Percentiles rank a stretch among this genome's conserved stretches.
phyloP scores from a whole-genome alignment of 2,113 vertebrate genomes.

The Zosterops japonicus region DNA sequence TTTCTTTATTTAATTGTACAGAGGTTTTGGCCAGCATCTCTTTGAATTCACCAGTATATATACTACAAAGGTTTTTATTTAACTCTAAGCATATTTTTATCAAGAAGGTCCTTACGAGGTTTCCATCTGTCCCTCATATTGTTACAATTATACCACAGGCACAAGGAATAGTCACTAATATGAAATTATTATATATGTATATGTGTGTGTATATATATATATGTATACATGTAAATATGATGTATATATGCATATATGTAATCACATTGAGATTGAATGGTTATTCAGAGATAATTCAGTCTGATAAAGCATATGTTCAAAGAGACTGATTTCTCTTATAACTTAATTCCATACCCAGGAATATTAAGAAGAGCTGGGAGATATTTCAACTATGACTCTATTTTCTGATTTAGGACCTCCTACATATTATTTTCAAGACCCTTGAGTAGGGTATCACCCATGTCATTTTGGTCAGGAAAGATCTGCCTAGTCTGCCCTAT shows the following conservation, averaged over 20 bases:
- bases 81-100: background rate
- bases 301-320: background rate
- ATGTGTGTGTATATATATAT: background rate
- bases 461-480: background rate
- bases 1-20: background rate
- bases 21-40: background rate
- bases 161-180: background rate
- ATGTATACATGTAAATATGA: background rate
- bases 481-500: background rate
- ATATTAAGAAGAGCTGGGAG: background rate
- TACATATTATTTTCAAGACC: background rate
- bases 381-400: background rate
- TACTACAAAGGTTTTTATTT: background rate
- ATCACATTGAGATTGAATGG: background rate
- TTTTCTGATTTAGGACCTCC: background rate
- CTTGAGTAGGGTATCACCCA: background rate
- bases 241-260: background rate
- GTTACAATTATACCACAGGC: background rate
- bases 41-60: background rate
- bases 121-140: background rate
- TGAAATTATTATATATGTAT: background rate
- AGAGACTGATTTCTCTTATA: background rate
- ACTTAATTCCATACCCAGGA: background rate
- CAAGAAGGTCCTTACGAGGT: background rate
- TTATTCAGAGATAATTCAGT: background rate